Evolutionary conservation across 2,888 invertebrate genomes (phyloP), one percentile per base, ranked within the genome.

Genomic region (Microlaimidae sp.): DNA sequence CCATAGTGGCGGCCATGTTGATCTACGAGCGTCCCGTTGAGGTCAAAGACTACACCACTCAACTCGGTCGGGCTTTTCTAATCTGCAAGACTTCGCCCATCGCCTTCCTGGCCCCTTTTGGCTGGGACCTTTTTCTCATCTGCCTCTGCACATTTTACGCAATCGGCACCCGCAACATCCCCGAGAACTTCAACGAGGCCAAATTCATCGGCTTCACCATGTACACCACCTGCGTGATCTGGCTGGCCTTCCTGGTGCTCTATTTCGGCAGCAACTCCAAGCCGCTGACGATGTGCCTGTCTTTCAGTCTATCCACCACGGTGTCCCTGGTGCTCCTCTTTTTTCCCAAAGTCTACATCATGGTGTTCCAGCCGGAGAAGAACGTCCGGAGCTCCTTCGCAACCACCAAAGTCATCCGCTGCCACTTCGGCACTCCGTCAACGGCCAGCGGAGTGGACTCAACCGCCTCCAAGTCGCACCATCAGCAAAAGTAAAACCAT

Each of bases 141-240:
- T 74, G 77, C 3, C 74, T 83, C 56, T 95, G 95, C 73, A 97
- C 95, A 0, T 80, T 95, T 17, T 95, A 97, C 69, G 95, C 95
- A 0, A 82, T 92, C 1, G 80, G 89, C 47, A 92, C 90, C 0
- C 78, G 95, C 61, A 95, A 95, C 76, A 85, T 95, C 58, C 97
- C 95, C 0, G 95, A 95, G 72, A 92, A 92, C 41, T 97, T 95
- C 73, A 95, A 97, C 73, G 95, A 92, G 75, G 73, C 73, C 29
- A 69, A 68, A 57, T 69, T 67, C 55, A 69, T 69, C 48, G 70
- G 95, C 79, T 95, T 97, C 74, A 92, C 93, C 25, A 95, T 97
- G 95, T 97, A 90, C 75, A 92, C 92, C 43, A 93, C 92, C 27
- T 89, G 90, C 72, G 85, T 92, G 59, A 90, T 66, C n/a, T 95